Percentiles rank a stretch among this genome's conserved stretches.
Conservation (phyloP, 2,113 vertebrate species). For the Eira barbara region DNA sequence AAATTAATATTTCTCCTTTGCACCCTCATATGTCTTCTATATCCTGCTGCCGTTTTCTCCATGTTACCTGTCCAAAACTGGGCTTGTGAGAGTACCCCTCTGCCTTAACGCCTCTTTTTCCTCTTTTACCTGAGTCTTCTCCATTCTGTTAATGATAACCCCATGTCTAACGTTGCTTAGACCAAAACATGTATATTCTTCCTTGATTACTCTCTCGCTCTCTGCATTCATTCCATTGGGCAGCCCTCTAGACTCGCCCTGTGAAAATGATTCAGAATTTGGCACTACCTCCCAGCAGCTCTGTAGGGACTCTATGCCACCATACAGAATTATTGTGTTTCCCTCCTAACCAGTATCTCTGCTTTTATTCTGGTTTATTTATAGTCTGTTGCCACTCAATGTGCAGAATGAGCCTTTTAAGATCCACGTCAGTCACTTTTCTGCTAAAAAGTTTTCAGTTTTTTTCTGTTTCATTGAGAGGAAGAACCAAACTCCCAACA, state of each 20-base stretch:
- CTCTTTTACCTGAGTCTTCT: neutral
- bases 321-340: neutral
- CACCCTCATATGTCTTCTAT: rapidly evolving
- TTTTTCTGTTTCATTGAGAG: neutral
- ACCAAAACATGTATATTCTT: neutral
- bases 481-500: neutral
- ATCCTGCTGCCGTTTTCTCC: neutral
- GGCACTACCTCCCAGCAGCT: neutral
- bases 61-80: neutral
- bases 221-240: neutral
- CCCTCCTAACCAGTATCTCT: neutral
- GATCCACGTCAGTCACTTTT: neutral
- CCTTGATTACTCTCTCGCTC: neutral
- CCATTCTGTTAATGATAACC: neutral
- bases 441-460: neutral
- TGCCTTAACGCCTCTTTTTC: neutral
- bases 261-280: neutral
- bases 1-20: neutral
- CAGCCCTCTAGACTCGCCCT: neutral
- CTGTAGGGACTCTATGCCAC: neutral
- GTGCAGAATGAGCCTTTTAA: neutral
- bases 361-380: neutral
- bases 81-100: neutral
- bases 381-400: neutral
- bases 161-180: neutral